These are phyloP conservation scores for Darevskia nairensis DNA, from an alignment of 2,797 vertebrate species.

Conservation along the genomic window DNA sequence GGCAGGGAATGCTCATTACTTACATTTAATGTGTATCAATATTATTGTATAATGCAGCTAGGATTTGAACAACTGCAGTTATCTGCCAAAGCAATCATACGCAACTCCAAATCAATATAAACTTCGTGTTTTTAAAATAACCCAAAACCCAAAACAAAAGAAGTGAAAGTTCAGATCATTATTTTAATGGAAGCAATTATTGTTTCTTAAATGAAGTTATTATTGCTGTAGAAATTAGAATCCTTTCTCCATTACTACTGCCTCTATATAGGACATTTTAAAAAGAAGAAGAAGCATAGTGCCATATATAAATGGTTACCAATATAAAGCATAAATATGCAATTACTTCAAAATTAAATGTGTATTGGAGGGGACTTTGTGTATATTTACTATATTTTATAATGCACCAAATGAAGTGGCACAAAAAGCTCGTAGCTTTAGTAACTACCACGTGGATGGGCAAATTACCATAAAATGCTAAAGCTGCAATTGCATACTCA, in stretches of 20 bases:
- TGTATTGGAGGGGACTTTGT: not conserved
- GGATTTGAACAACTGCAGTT: not conserved
- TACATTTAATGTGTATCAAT: not conserved
- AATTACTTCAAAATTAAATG: slow-evolving; percentile 9
- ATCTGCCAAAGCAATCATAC: not conserved
- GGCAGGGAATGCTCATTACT: not conserved
- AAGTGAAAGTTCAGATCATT: not conserved
- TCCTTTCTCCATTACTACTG: not conserved
- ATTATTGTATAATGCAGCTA: not conserved
- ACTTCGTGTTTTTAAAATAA: not conserved
- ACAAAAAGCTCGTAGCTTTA: not conserved
- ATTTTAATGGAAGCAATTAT: not conserved
- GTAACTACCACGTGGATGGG: not conserved
- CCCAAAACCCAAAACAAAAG: not conserved
- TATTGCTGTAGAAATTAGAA: slow-evolving; percentile 12
- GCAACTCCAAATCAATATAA: not conserved
- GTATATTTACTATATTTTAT: not conserved
- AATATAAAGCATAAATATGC: not conserved
- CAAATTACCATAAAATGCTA: not conserved
- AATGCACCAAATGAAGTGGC: not conserved
- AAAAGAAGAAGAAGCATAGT: not conserved
- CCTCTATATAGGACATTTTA: not conserved
- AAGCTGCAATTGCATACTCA: too few species aligned
- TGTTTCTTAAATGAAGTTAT: not conserved
- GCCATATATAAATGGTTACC: not conserved